A percentile compares a stretch with the other conserved stretches of the same genome.
Evolutionary conservation across 2,797 vertebrate species (phyloP).

Genomic region (Pogoniulus pusillus): DNA sequence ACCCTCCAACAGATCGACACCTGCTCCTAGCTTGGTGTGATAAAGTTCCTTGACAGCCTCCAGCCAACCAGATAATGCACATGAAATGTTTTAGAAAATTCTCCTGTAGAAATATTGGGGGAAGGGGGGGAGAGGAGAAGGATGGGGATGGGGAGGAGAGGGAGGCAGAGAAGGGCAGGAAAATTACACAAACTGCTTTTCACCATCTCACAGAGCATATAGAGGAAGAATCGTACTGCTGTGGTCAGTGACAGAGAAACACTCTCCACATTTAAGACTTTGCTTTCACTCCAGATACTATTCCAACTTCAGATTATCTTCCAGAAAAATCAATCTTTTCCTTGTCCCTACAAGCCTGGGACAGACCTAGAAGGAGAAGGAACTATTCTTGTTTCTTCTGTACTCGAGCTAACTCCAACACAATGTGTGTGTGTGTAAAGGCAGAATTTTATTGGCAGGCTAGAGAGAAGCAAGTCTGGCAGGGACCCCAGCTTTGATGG

Average conservation of each 20-base stretch:
- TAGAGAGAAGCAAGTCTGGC: not conserved
- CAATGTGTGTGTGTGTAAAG: not conserved
- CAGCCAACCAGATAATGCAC: not conserved
- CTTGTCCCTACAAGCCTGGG: not conserved
- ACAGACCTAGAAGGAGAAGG: not conserved
- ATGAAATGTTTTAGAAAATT: not conserved
- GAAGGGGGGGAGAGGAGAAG: too few species aligned
- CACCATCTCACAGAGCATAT: not conserved
- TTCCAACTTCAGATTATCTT: not conserved
- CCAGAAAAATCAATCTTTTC: not conserved
- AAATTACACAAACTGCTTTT: not conserved
- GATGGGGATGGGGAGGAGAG: too few species aligned
- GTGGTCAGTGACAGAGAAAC: not conserved
- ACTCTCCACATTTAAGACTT: not conserved
- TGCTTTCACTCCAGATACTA: not conserved
- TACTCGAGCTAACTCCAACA: slow-evolving; percentile 11
- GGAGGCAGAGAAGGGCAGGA: not conserved
- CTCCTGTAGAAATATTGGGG: not conserved
- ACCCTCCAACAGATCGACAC: too few species aligned
- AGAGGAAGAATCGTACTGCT: not conserved
- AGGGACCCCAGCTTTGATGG: slow-evolving; percentile 34
- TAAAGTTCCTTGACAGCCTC: not conserved
- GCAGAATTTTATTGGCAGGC: slow-evolving; percentile 21
- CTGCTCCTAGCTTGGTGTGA: too few species aligned
- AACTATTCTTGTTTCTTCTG: not conserved